Evolutionary conservation across 2,113 vertebrate species (phyloP).

Genomic region (pig (Sus scrofa)): DNA sequence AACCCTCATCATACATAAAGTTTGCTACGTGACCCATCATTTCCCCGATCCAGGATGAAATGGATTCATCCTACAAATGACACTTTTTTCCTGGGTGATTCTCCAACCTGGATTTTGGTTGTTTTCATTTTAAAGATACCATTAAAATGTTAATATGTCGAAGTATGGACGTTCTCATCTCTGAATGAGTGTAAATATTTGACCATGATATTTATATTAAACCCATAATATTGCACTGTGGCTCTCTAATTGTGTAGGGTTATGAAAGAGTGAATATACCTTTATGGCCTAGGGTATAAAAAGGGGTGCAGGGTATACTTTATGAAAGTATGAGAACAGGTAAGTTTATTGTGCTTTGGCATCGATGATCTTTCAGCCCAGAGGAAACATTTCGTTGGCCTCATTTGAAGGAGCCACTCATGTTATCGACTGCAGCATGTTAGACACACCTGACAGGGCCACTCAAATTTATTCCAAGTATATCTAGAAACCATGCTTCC

Average conservation of each 20-base stretch:
- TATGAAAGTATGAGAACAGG: background rate
- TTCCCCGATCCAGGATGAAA: background rate
- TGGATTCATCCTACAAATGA: background rate
- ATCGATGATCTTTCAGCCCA: background rate
- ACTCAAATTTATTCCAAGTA: background rate
- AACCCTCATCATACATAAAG: background rate
- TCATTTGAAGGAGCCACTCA: background rate
- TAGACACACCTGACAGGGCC: background rate
- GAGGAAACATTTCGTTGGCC: background rate
- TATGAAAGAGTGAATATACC: background rate
- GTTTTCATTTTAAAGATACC: background rate
- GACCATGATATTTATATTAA: background rate
- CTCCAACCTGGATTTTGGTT: background rate
- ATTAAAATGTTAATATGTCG: background rate
- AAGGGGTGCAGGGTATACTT: background rate
- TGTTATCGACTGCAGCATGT: too few relatives aligned
- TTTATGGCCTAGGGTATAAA: background rate
- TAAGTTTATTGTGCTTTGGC: background rate
- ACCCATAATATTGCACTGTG: background rate
- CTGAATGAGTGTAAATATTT: background rate
- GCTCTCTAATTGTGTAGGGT: background rate
- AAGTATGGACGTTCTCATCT: background rate
- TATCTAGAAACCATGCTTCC: background rate
- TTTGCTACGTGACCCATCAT: background rate
- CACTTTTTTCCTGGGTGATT: background rate